Conservation (phyloP, 2,113 vertebrate genomes). For the Platysteira castanea region DNA sequence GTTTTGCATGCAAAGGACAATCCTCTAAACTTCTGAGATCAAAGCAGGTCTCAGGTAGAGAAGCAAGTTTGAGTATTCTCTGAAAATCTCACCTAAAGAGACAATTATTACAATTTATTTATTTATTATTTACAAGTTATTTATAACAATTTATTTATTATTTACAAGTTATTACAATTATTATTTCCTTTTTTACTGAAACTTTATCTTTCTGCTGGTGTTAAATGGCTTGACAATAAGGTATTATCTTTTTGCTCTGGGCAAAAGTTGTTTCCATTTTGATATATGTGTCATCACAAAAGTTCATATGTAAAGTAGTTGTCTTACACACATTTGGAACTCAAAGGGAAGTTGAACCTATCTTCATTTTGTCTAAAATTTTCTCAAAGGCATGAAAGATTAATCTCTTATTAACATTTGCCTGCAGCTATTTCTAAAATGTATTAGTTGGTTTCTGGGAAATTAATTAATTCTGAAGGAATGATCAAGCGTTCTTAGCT, state of each 20-base stretch:
- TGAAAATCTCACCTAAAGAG: background rate
- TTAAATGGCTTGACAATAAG: background rate
- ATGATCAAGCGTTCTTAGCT: conserved; percentile 19
- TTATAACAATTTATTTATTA: no score
- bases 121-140: no score
- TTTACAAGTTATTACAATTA: no score
- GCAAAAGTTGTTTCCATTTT: background rate
- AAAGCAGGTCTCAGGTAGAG: background rate
- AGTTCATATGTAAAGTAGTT: background rate
- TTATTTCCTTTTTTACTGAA: background rate
- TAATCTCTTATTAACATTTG: conserved; percentile 58
- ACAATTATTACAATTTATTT: background rate
- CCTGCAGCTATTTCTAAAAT: conserved; percentile 44
- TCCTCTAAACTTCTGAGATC: background rate
- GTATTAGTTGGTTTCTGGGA: conserved; percentile 32
- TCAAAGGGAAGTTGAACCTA: background rate
- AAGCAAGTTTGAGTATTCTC: background rate
- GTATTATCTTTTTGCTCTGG: background rate
- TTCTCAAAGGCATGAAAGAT: conserved; percentile 36
- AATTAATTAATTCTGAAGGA: conserved; percentile 57
- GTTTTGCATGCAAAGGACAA: background rate
- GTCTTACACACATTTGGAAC: background rate
- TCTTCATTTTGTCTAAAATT: conserved; percentile 4
- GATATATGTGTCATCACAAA: background rate
- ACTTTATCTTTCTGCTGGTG: background rate